Base-by-base conservation (phyloP, 2,797 vertebrate species). In the Girardinus metallicus region DNA sequence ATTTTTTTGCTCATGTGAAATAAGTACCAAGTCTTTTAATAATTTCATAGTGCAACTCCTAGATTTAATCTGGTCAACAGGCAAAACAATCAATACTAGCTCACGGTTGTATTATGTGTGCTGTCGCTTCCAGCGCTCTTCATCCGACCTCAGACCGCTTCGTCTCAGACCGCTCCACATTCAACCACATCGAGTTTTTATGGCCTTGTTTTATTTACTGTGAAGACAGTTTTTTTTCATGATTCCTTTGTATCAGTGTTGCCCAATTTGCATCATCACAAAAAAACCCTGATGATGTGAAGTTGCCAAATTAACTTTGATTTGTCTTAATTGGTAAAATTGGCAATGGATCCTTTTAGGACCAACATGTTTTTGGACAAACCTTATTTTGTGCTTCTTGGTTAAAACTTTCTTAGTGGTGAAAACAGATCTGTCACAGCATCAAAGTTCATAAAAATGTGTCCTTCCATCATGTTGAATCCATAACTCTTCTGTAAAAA, bases 11-110 rank as follows among this genome's bases (percentile, higher is more conserved):
- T 93, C 80, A 82, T 84, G 83, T 89, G 87, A 93, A 92, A 94
- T 90, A 92, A 90, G 88, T 83, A 85, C 81, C 88, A 83, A 88
- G 73, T 87, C 84, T 85, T 86, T 88, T 89, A 87, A 91, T 91
- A 88, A 92, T 92, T 91, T 77, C 26, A 2, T 77, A 82, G 81
- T 80, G 76, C 80, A 87, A 80, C 84, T 78, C 47, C 77, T 18
- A 86, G 81, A 87, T 90, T 75, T 89, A 90, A 93, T 93, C 89
- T 87, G 85, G 87, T 84, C 79, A 87, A 83, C 84, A 81, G 86
- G 73, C 77, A 82, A 87, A 90, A 82, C 85, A 87, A 92, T 93
- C 91, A 64, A 64, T 64, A 64, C 31, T 4, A 4, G 60, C 31
- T 64, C 60, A 36, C 31, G 36, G 31, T 36, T 0, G 60, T 64